Base-by-base conservation (phyloP, 2,888 invertebrate species). In the Dinocampus coccinellae region DNA sequence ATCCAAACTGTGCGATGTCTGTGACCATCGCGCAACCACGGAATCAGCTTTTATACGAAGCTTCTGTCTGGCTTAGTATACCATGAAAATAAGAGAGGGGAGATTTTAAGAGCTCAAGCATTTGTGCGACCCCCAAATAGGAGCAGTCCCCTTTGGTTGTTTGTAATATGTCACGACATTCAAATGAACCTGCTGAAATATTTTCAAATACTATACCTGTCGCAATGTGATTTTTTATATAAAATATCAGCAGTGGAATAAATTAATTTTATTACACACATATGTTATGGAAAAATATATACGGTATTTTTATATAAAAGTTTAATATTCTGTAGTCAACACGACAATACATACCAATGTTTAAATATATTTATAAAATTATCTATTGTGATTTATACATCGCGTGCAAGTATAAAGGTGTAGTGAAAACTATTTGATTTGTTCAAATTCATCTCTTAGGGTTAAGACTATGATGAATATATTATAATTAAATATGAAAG, bases 21-120 rank as follows among this genome's bases (percentile, higher is more conserved):
- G 84, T 82, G 84, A 82, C 82, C 80, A 81, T 82, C 81, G 85
- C 83, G 80, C 84, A 82, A 78, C 81, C 76, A 80, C 81, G 80
- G 80, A 78, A 79, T 80, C 77, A 72, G 73, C 73, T 75, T 75
- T 62, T 78, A 73, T 72, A 69, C 67, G 64, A 63, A 16, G 53
- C 13, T 58, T 6, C 75, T 72, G 72, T 74, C 78, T 16, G 16
- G 20, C 20, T 47, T 47, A 16, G 16, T 20, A 47, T 16, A 39
- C n/a, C 47, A 47, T 47, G 20, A 1, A n/a, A n/a, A 70, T 60
- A 58, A 53, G 76, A 79, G 80, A 79, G 82, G 83, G 84, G 81
- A 65, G 13, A 61, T 39, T 68, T 20, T 36, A 42, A 73, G 69
- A 69, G 66, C 67, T 75, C 76, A 75, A 74, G 75, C 76, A 75